Evolutionary conservation across 2,113 vertebrate genomes (phyloP).

Genomic region (Podilymbus podiceps): DNA sequence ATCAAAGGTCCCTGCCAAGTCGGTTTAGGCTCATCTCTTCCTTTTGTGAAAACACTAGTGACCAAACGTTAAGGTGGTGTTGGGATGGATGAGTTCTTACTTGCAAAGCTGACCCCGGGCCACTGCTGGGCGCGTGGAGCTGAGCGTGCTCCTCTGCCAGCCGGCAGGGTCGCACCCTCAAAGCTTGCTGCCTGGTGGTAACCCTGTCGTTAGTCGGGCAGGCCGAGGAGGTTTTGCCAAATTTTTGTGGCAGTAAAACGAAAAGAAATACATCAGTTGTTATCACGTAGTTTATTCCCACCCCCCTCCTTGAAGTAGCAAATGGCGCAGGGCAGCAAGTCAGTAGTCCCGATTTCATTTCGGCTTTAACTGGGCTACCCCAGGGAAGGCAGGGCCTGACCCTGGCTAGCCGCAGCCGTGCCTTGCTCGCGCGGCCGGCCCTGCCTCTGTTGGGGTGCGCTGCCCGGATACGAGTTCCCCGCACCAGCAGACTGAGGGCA

Average conservation of each 20-base stretch:
- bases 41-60: background rate
- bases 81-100: background rate
- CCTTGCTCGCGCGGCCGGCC: background rate
- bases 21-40: background rate
- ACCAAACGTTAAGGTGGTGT: too few relatives aligned
- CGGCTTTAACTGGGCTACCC: background rate
- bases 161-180: fast-evolving
- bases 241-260: background rate
- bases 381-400: background rate
- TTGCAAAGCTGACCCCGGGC: background rate
- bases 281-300: background rate
- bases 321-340: background rate
- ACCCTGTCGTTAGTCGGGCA: fast-evolving
- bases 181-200: fast-evolving
- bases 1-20: background rate
- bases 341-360: background rate
- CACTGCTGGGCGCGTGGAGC: background rate
- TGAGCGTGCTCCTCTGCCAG: background rate
- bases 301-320: background rate
- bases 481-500: background rate
- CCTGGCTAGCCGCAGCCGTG: background rate
- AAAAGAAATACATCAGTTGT: fast-evolving
- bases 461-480: background rate
- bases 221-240: background rate
- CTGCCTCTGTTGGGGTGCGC: background rate